Evolutionary conservation across 2,113 vertebrate species (phyloP), one percentile per base, ranked within the genome.

Genomic region (Hepsetus odoe): DNA sequence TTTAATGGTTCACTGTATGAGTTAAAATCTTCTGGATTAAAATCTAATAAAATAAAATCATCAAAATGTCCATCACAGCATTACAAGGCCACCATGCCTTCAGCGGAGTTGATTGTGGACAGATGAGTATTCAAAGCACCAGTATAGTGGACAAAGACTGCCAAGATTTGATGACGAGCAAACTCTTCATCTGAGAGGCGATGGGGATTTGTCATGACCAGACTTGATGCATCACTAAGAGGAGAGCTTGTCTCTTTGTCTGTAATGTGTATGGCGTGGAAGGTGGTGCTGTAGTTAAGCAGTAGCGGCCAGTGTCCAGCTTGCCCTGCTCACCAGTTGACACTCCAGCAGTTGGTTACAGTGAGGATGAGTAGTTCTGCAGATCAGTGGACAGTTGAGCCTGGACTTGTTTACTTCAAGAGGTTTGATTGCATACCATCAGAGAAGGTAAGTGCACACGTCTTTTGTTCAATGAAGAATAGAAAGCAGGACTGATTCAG

Each of bases 311-410:
- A 88, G 88, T 88, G 86, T 91, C 89, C 89, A 89, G 90, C 90
- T 89, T 90, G 90, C 89, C 88, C 89, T 82, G 86, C 87, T 85
- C 87, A 86, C 91, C 94, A 94, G 85, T 97, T 96, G 95, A 95
- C 83, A 94, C 97, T 95, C 95, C 94, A 94, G 95, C 97, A 96
- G 94, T 98, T 95, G 95, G 92, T 97, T 96, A 95, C 97, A 95
- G 95, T 98, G 96, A 96, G 95, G 96, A 98, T 97, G 95, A 95
- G 89, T 99, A 98, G 96, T 99, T 95, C 97, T 95, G 95, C 95
- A 96, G 96, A 95, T 96, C 95, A 98, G 95, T 98, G 97, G 96
- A 98, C 96, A 96, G 95, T 98, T 97, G 96, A 97, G 96, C 96
- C 98, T 94, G 97, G 97, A 99, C 96, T 95, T 98, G 94, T 96